A percentile compares a stretch with the other conserved stretches of the same genome.
Evolutionary conservation across 2,797 vertebrate genomes (phyloP).

Genomic region (Pangasius mekongensis): DNA sequence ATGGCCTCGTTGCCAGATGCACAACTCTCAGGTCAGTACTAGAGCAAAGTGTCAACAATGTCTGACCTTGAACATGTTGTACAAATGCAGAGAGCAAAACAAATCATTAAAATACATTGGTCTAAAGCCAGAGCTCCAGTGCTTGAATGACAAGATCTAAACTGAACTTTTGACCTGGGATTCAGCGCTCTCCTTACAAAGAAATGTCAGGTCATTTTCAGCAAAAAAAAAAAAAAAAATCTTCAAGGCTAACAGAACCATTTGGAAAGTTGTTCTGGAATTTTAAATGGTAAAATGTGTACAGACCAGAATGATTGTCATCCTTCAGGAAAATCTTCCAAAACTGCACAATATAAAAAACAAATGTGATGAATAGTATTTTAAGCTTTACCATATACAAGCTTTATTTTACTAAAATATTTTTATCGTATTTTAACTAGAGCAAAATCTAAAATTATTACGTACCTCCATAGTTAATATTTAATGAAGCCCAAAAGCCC

Average conservation of each 20-base stretch:
- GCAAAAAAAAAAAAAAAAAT: background rate
- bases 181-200: background rate
- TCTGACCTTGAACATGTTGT: constrained; percentile 26
- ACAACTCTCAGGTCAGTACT: constrained; percentile 31
- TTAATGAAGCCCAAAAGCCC: background rate
- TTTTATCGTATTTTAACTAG: background rate
- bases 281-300: background rate
- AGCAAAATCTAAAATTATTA: background rate
- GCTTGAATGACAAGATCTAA: background rate
- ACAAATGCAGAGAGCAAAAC: constrained; percentile 8
- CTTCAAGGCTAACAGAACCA: background rate
- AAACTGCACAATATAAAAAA: background rate
- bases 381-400: background rate
- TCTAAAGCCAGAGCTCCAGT: background rate
- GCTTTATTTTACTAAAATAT: background rate
- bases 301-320: background rate
- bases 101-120: constrained; percentile 27
- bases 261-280: background rate
- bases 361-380: background rate
- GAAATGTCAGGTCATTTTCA: background rate
- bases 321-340: background rate
- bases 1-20: constrained; percentile 21
- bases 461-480: background rate
- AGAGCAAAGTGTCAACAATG: constrained; percentile 25
- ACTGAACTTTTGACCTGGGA: background rate